phyloP scores from a whole-genome alignment of 2,888 invertebrate species.

The Phragmatobia fuliginosa region DNA sequence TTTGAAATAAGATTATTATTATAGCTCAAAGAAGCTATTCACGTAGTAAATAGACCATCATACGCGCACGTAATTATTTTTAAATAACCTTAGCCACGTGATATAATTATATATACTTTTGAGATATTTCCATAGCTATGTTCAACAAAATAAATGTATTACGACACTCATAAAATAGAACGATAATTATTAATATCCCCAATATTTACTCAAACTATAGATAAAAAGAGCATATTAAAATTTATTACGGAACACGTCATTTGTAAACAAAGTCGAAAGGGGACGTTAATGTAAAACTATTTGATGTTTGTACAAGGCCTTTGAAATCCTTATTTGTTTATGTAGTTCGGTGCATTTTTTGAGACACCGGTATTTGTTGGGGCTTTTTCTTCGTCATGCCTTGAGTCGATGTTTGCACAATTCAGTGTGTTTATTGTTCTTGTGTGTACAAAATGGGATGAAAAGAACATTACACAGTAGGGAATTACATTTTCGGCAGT shows the following conservation, averaged over 20 bases:
- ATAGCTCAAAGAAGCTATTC: neutral
- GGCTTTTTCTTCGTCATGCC: slow-evolving; percentile 33
- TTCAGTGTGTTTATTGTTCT: slow-evolving; percentile 69
- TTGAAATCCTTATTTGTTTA: slow-evolving; percentile 68
- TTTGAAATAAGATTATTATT: no score
- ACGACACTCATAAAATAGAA: slow-evolving; percentile 25
- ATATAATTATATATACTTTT: neutral
- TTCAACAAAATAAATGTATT: slow-evolving; percentile 1
- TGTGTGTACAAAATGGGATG: slow-evolving; percentile 59
- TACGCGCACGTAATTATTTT: no score
- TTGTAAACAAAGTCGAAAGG: slow-evolving; percentile 53
- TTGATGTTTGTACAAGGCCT: slow-evolving; percentile 69
- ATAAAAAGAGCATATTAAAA: slow-evolving; percentile 74
- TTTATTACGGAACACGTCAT: slow-evolving; percentile 67
- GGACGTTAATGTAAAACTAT: slow-evolving; percentile 77
- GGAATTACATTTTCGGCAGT: slow-evolving; percentile 24
- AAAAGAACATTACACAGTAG: slow-evolving; percentile 51
- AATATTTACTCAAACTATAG: slow-evolving; percentile 51
- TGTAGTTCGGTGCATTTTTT: slow-evolving; percentile 62
- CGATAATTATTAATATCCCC: slow-evolving; percentile 29
- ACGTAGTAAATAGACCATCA: neutral
- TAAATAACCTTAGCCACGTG: no score
- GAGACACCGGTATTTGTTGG: slow-evolving; percentile 54
- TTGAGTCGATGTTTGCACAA: slow-evolving; percentile 65
- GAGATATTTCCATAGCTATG: neutral